A percentile compares a stretch with the other conserved stretches of the same genome.
These are phyloP conservation scores for Rhegmatorhina hoffmannsi DNA, from an alignment of 2,113 vertebrate species.

Conservation along the genomic window DNA sequence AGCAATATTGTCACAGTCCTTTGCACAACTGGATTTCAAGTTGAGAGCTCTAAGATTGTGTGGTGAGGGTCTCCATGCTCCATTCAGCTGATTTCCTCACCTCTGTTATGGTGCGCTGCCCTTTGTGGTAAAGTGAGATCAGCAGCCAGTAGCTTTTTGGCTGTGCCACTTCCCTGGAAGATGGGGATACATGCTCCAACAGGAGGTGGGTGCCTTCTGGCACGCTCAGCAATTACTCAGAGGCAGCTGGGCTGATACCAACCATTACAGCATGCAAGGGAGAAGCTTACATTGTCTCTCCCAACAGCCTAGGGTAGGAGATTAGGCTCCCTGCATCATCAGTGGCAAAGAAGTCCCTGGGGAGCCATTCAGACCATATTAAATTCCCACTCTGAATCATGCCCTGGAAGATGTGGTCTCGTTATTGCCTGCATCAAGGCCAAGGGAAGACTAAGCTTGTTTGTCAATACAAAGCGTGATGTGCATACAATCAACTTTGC, in stretches of 20 bases:
- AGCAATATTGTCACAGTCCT: background rate
- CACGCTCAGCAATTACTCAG: slow-evolving; percentile 6
- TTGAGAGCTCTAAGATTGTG: background rate
- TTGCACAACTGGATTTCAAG: background rate
- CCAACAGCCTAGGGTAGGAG: slow-evolving; percentile 15
- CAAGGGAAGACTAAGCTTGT: background rate
- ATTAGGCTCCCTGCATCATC: background rate
- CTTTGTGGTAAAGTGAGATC: background rate
- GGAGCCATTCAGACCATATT: slow-evolving; percentile 20
- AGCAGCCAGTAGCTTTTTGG: background rate
- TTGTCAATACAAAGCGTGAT: background rate
- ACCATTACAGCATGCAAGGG: slow-evolving; percentile 36
- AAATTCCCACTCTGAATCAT: slow-evolving; percentile 32
- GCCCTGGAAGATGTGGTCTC: slow-evolving; percentile 25
- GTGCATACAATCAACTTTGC: background rate
- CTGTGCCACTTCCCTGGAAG: background rate
- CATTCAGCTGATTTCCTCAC: background rate
- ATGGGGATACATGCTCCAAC: background rate
- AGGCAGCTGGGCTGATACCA: slow-evolving; percentile 53
- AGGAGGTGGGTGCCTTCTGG: slow-evolving; percentile 21
- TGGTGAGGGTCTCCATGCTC: background rate
- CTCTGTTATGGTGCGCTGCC: background rate
- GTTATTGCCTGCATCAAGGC: background rate
- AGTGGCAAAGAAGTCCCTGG: slow-evolving; percentile 37
- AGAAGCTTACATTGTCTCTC: slow-evolving; percentile 41